Evolutionary conservation across 2,113 vertebrate genomes (phyloP), one percentile per base, ranked within the genome.

Genomic region (Salminus brasiliensis): DNA sequence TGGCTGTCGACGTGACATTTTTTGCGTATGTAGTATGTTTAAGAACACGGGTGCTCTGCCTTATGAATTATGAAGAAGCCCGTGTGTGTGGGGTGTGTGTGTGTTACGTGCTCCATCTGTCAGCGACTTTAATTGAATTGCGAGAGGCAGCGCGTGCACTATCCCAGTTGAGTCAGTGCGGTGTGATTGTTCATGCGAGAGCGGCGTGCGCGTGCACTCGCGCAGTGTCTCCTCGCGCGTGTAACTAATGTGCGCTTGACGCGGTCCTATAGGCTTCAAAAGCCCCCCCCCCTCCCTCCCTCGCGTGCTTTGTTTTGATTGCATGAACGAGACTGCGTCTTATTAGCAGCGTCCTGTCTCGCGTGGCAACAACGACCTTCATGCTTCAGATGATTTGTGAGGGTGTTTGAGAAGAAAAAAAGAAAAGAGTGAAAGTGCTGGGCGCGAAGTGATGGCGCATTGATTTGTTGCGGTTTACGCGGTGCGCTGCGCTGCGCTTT

Each of bases 381-480:
- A 39, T 0, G 62, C 62, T n/a, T 36, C 10, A 13, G 2, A 18
- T 34, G 60, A 34, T 16, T 63, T 7, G 13, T 62, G 29, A 5
- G 47, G 9, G 7, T 25, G 32, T 25, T 23, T 4, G 10, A 10
- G 16, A 6, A 18, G 1, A 11, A 3, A 59, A 25, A 32, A n/a
- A 49, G 15, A 29, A 21, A 29, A 73, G 30, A n/a, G 23, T 12
- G 18, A 16, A 57, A 60, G 27, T 18, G 27, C 39, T 57, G 13
- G 21, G 2, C 49, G 21, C 27, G 6, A n/a, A n/a, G n/a, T n/a
- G 53, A 77, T 81, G 74, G 71, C 47, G 72, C 66, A 70, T 32
- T 78, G 63, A 60, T 78, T 15, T 11, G 36, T 32, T n/a, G 79
- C 8, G 68, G 43, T 49, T 41, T 23, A 8, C n/a, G 9, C 52